These are phyloP conservation scores for Microcebus lehilahytsara DNA, from an alignment of 2,113 vertebrate species.

Conservation along the genomic window DNA sequence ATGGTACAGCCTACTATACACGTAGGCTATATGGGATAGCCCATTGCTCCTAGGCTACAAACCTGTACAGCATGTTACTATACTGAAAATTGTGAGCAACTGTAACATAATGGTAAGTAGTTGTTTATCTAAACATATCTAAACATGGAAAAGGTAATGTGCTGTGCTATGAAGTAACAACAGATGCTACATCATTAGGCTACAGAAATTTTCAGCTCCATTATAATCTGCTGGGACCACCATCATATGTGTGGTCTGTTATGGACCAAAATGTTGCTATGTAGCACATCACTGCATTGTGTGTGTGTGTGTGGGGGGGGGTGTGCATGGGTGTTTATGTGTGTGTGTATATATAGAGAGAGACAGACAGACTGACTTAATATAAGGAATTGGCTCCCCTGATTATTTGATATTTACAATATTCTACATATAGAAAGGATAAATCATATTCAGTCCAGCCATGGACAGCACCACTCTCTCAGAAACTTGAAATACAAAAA, in stretches of 20 bases:
- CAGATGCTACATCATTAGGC: background rate
- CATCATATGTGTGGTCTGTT: background rate
- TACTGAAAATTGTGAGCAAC: background rate
- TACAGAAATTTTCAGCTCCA: background rate
- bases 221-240: background rate
- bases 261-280: background rate
- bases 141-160: background rate
- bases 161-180: background rate
- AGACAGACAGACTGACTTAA: background rate
- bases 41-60: background rate
- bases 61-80: background rate
- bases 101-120: background rate
- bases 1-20: background rate
- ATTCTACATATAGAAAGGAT: background rate
- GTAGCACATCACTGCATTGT: background rate
- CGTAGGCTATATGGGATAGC: background rate
- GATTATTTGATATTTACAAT: background rate
- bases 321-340: too few relatives aligned
- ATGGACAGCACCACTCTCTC: background rate
- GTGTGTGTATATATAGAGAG: too few relatives aligned
- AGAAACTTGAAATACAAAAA: constrained; percentile 1
- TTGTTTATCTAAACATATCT: background rate
- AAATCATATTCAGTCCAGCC: background rate
- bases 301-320: too few relatives aligned
- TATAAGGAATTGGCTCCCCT: background rate